A percentile compares a stretch with the other conserved stretches of the same genome.
These are phyloP conservation scores for Stomorhina lunata DNA, from an alignment of 2,888 invertebrate species.

Conservation along the genomic window DNA sequence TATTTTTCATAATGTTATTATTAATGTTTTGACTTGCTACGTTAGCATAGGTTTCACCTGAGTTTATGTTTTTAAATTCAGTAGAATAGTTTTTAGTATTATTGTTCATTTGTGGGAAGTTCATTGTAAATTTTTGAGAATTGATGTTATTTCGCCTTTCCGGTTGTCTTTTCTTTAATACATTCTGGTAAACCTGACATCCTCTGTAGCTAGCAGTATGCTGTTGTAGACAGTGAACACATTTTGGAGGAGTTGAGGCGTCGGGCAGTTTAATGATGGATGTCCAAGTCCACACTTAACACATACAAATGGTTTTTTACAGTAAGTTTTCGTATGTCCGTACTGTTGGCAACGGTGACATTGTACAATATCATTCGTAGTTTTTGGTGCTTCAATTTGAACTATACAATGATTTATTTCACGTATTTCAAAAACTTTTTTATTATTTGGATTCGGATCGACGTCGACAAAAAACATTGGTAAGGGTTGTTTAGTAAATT, in stretches of 20 bases:
- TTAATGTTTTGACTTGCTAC: no score
- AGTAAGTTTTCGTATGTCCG: constrained; percentile 48
- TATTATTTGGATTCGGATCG: constrained; percentile 54
- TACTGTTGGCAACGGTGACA: no score
- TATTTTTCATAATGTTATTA: no score
- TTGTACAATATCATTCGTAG: no score
- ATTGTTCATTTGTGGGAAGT: not conserved
- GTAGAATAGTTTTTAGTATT: not conserved
- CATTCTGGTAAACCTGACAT: no score
- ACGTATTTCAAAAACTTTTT: constrained; percentile 31
- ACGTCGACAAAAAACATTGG: no score
- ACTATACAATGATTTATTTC: constrained; percentile 39
- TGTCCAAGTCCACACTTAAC: no score
- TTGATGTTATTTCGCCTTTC: not conserved
- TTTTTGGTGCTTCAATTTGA: no score
- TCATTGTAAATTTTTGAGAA: not conserved
- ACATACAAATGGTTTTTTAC: constrained; percentile 34
- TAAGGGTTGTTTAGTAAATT: constrained; percentile 41
- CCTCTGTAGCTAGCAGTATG: no score
- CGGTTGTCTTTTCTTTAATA: constrained; percentile 2
- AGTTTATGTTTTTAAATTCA: not conserved
- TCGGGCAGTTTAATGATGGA: no score
- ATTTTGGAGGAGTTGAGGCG: not conserved
- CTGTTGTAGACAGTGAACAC: no score
- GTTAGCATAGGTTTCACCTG: not conserved